Conservation (phyloP, 2,888 invertebrate genomes). For the Priocnemis perturbator region DNA sequence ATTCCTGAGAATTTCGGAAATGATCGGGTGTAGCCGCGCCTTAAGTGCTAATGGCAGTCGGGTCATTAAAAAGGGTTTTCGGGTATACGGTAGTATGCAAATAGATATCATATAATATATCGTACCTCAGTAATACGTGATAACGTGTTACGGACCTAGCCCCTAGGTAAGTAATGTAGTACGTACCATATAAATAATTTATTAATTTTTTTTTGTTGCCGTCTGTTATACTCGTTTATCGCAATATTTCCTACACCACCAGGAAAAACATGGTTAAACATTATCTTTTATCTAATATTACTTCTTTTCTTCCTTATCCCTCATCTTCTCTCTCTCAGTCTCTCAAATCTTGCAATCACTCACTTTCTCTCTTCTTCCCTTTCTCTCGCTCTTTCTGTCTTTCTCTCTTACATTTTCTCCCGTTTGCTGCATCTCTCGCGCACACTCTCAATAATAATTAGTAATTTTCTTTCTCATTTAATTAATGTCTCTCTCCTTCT, state of each 20-base stretch:
- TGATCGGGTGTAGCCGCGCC: conserved; percentile 45
- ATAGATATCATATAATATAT: conserved; percentile 36
- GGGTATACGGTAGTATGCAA: conserved; percentile 30
- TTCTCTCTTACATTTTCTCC: conserved; percentile 4
- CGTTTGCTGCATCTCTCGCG: background rate
- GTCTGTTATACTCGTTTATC: conserved; percentile 38
- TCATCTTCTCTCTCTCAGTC: background rate
- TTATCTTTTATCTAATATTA: conserved; percentile 60
- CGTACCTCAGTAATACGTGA: conserved; percentile 40
- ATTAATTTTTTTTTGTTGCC: conserved; percentile 52
- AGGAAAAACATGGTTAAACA: conserved; percentile 73
- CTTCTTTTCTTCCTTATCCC: conserved; percentile 4
- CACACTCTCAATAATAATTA: conserved; percentile 28
- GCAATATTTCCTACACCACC: conserved; percentile 64
- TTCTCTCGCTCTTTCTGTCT: conserved; percentile 21
- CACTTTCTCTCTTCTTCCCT: background rate
- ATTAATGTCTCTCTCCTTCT: conserved; percentile 33
- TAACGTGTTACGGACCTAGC: conserved; percentile 46
- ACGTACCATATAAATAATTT: conserved; percentile 66
- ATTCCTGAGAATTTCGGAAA: conserved; percentile 53
- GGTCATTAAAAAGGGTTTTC: conserved; percentile 10
- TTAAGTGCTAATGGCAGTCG: conserved; percentile 58
- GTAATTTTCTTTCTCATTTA: conserved; percentile 28
- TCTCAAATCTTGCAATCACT: background rate
- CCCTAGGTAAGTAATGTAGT: conserved; percentile 50